Evolutionary conservation across 2,113 vertebrate genomes (phyloP), one percentile per base, ranked within the genome.

Genomic region (Anhinga anhinga): DNA sequence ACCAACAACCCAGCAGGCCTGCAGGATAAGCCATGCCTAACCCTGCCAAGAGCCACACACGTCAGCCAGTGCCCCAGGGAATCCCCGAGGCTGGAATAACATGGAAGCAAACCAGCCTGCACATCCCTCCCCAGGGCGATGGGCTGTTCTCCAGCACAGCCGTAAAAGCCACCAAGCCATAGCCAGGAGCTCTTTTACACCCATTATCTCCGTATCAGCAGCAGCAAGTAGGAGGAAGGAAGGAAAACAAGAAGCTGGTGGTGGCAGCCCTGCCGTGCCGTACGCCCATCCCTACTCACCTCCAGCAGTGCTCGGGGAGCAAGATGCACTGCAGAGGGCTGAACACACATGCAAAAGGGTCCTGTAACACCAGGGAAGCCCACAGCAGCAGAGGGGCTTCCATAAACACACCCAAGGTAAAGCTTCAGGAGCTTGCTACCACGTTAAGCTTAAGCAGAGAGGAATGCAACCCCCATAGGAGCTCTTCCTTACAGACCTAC

Each of bases 251-350:
- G 71, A 13, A 53, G 74, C 34, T 65, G 32, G 62, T 5, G 13
- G 34, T 9, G 78, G 3, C 52, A 65, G 52, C 6, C 1, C 14
- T 19, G 34, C 55, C 5, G 1, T 21, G 14, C 70, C 0, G 0
- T 9, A 14, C 30, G 5, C 32, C 25, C 63, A 8, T 34, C 15
- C 3, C 66, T 15, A 25, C 62, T 72, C n/a, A 4, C 16, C 80
- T 56, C 82, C 78, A 22, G 1, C 0, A 0, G 36, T 7, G 34
- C 62, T 58, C 19, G 3, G 63, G 72, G 55, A 66, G 47, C 62
- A 40, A 20, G 27, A 38, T 0, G 5, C 10, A 0, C 4, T 5
- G 19, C 40, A 19, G 4, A 40, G 50, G 71, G 36, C 47, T 16
- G 27, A 56, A 15, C 6, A 22, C 26, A 1, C 15, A 0, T 3